These are phyloP conservation scores for Napeogenes sylphis DNA, from an alignment of 2,888 invertebrate species.

Conservation along the genomic window DNA sequence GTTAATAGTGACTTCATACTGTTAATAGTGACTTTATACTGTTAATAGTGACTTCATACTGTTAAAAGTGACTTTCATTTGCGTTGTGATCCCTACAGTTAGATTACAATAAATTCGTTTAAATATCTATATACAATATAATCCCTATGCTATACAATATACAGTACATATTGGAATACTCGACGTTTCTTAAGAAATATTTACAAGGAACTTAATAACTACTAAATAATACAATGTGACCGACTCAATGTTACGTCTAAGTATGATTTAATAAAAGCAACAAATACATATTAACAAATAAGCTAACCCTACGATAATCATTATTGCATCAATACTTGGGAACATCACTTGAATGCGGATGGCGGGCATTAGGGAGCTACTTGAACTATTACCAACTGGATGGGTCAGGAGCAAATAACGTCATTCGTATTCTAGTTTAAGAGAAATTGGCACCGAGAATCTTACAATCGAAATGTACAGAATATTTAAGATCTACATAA, in stretches of 20 bases:
- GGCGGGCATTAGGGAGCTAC: too few relatives aligned
- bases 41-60: too few relatives aligned
- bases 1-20: too few relatives aligned
- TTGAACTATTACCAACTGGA: too few relatives aligned
- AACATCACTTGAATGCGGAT: background rate
- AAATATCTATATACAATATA: conserved; percentile 71
- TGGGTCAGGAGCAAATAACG: too few relatives aligned
- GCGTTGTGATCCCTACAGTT: conserved; percentile 55
- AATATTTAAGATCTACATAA: conserved; percentile 34
- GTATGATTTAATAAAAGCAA: background rate
- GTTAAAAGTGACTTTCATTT: conserved; percentile 13
- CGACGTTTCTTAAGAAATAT: conserved; percentile 13
- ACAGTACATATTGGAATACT: conserved; percentile 20
- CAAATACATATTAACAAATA: background rate
- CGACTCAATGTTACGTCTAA: background rate
- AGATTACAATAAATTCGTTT: conserved; percentile 71
- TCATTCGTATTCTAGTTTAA: conserved; percentile 27
- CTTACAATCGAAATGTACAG: conserved; percentile 35
- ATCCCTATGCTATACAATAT: conserved; percentile 39
- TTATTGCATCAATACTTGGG: conserved; percentile 6
- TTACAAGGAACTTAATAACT: conserved; percentile 6
- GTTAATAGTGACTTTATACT: too few relatives aligned
- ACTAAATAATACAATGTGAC: background rate
- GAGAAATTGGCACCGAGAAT: conserved; percentile 61
- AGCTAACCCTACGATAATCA: background rate